These are phyloP conservation scores for Lytechinus pictus DNA, from an alignment of 35 echinoderm and acorn worm genomes.

Conservation along the genomic window DNA sequence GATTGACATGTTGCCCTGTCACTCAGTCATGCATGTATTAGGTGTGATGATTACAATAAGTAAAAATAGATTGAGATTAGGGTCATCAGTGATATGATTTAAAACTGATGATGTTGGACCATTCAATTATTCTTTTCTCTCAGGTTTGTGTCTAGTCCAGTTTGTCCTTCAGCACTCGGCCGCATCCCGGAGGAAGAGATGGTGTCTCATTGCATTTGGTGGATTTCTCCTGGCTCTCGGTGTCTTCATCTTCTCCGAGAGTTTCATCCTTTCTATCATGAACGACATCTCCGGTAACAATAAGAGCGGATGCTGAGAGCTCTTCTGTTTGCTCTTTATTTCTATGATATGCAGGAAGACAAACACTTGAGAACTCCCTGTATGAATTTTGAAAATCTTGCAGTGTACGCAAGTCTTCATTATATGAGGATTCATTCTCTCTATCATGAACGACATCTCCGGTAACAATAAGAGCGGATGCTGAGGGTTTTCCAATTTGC, in stretches of 20 bases:
- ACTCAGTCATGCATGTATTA: too few relatives aligned
- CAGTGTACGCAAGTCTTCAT: too few relatives aligned
- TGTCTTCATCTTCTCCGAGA: slow-evolving; percentile 82
- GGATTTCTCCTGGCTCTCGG: slow-evolving; percentile 68
- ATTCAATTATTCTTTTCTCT: neutral
- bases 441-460: slow-evolving; percentile 66
- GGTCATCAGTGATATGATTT: too few relatives aligned
- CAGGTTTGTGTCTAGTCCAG: slow-evolving; percentile 84
- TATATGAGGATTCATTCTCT: slow-evolving; percentile 50
- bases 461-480: neutral
- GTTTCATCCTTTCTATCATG: slow-evolving; percentile 76
- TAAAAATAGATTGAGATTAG: too few relatives aligned
- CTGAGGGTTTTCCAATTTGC: neutral
- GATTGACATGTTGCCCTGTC: too few relatives aligned
- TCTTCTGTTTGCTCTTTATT: neutral
- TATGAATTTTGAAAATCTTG: too few relatives aligned
- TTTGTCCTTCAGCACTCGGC: slow-evolving; percentile 73
- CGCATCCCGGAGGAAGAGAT: slow-evolving; percentile 52
- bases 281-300: neutral
- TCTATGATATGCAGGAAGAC: too few relatives aligned
- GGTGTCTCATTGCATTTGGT: slow-evolving; percentile 57
- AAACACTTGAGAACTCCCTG: too few relatives aligned
- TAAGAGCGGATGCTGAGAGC: neutral
- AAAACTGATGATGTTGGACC: neutral
- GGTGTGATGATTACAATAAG: too few relatives aligned